phyloP scores from a whole-genome alignment of 2,888 invertebrate genomes.

The Sphaerophoria taeniata region DNA sequence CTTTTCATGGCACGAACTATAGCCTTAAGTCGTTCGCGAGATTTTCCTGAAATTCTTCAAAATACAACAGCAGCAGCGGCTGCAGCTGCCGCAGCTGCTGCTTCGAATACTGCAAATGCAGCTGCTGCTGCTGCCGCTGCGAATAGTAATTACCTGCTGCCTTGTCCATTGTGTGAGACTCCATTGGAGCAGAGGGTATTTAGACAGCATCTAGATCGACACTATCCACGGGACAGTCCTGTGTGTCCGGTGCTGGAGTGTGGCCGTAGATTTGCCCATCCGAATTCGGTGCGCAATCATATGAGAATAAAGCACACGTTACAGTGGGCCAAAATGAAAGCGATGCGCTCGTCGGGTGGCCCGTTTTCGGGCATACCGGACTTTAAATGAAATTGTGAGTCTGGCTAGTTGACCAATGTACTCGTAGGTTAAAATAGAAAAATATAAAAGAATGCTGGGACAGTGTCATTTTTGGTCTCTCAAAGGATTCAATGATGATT shows the following conservation, averaged over 20 bases:
- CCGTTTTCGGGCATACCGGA: conserved; percentile 83
- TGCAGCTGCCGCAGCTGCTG: conserved; percentile 80
- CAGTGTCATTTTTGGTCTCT: conserved; percentile 34
- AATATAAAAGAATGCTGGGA: conserved; percentile 21
- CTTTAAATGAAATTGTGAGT: conserved; percentile 82
- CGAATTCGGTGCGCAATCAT: conserved; percentile 94
- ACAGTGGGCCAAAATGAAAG: conserved; percentile 93
- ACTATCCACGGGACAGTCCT: conserved; percentile 93
- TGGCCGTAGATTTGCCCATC: conserved; percentile 90
- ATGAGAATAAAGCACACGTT: conserved; percentile 92
- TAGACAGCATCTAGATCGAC: conserved; percentile 90
- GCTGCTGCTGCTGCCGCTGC: conserved; percentile 78
- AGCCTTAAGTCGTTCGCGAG: conserved; percentile 80
- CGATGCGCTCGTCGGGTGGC: conserved; percentile 83
- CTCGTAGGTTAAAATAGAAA: conserved; percentile 1
- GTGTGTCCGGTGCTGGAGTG: conserved; percentile 91
- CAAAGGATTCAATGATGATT: too few relatives aligned
- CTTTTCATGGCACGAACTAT: conserved; percentile 82
- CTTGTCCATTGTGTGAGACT: conserved; percentile 90
- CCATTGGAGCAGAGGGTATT: conserved; percentile 86
- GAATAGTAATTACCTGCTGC: conserved; percentile 82
- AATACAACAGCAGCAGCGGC: conserved; percentile 82
- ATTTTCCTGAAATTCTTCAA: conserved; percentile 81
- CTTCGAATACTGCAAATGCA: conserved; percentile 76
- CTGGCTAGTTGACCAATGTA: conserved; percentile 76